Conservation (phyloP, 2,797 vertebrate genomes). For the Apodemus agrarius region DNA sequence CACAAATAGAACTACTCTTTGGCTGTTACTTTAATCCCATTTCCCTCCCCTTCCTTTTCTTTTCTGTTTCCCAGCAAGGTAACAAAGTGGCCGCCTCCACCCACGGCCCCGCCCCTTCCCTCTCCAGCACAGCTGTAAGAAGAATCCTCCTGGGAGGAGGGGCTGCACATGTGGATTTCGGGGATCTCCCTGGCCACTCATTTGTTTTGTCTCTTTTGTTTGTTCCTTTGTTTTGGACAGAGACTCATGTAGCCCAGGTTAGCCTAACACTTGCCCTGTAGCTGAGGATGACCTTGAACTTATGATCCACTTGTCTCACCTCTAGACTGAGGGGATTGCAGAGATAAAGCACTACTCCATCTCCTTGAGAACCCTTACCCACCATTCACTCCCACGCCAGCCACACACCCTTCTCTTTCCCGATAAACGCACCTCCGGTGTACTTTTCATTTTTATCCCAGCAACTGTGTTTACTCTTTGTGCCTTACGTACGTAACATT, state of each 20-base stretch:
- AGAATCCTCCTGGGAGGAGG: background rate
- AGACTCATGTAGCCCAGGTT: background rate
- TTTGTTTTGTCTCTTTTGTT: background rate
- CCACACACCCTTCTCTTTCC: background rate
- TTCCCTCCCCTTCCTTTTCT: background rate
- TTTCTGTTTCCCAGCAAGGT: background rate
- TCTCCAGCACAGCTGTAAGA: fast-evolving
- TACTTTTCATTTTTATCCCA: background rate
- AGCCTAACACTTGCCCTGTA: background rate
- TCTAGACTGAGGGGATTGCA: background rate
- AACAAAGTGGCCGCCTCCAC: background rate
- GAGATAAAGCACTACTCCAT: too few species aligned
- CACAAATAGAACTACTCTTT: background rate
- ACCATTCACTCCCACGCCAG: too few species aligned
- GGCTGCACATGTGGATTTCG: background rate
- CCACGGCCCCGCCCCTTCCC: background rate
- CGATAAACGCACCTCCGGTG: background rate
- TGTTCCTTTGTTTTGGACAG: background rate
- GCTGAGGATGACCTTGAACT: background rate
- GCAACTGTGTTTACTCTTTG: background rate
- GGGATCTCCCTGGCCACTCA: background rate
- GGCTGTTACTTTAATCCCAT: background rate
- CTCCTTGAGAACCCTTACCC: background rate
- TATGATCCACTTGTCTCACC: background rate
- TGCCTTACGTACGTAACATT: background rate